Evolutionary conservation across 2,888 invertebrate genomes (phyloP), one percentile per base, ranked within the genome.

Genomic region (Sinelater perroti): DNA sequence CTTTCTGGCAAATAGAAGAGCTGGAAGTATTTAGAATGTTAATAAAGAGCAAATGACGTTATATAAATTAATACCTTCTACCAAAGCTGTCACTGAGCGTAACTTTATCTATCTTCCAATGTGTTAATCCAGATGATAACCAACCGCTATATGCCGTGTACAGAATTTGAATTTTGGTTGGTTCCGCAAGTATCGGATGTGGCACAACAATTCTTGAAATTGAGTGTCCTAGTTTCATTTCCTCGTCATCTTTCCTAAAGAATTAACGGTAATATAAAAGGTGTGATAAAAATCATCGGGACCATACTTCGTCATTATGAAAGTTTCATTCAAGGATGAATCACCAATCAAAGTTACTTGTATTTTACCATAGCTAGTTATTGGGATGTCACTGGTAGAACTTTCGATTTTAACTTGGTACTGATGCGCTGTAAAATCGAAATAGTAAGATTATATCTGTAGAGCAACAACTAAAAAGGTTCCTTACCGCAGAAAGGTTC

Each of bases 91-190:
- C 93, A 35, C 89, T 88, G 11, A 95, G 82, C 47, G 89, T 86
- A 14, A 95, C 84, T 76, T 92, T 92, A 77, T 94, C 90, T 58
- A 95, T 84, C 67, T 85, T 86, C 85, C 95, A 89, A 53, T 87
- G 83, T 26, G 88, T 86, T 52, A 92, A 81, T 1, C 93, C 94
- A 13, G 91, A 91, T 20, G 90, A 91, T 53, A 95, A 83, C 95
- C 95, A 95, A 8, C 95, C 95, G 64, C 89, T 89, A 80, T 95
- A 95, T 0, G 92, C 92, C 4, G 89, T 90, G 78, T 95, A 95
- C 66, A 89, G 85, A 13, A 95, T 82, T 71, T 91, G 86, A 1
- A 89, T 84, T 18, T 86, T 85, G 46, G 85, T 81, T 10, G 91
- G 87, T 65, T 89, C 89, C 10, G 89, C 85, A 58, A 95, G 80